These are phyloP conservation scores for Gambusia affinis DNA, from an alignment of 2,113 vertebrate species.

Conservation along the genomic window DNA sequence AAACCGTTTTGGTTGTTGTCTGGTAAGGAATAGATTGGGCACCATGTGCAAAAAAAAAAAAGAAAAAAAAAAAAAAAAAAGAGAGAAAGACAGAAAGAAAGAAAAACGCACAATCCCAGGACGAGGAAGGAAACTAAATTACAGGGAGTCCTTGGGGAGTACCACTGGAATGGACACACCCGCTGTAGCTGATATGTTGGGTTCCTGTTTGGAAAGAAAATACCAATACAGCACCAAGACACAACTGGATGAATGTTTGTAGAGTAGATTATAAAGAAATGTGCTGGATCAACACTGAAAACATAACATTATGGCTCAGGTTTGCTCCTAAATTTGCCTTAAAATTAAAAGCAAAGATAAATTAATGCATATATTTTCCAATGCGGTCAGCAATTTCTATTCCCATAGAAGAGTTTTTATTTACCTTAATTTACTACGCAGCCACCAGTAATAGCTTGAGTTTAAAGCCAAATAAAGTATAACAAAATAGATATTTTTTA, in stretches of 20 bases:
- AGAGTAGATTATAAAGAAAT: background rate
- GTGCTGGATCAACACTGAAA: background rate
- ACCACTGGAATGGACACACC: constrained; percentile 72
- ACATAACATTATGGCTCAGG: background rate
- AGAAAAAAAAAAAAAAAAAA: constrained; percentile 5
- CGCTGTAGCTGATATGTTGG: constrained; percentile 55
- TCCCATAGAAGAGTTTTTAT: constrained; percentile 43
- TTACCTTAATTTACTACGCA: background rate
- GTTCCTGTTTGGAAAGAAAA: constrained; percentile 35
- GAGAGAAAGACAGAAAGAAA: background rate
- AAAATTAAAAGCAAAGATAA: background rate
- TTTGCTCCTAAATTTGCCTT: background rate
- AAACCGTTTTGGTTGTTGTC: background rate
- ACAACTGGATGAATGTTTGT: background rate
- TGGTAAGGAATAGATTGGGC: background rate
- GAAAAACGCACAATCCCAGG: constrained; percentile 5
- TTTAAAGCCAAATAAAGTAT: background rate
- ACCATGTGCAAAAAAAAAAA: constrained; percentile 5
- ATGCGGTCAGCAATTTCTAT: background rate
- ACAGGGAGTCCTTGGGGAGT: constrained; percentile 69
- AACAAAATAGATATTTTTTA: too few species aligned
- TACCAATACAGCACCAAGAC: background rate
- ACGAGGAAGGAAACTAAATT: constrained; percentile 67
- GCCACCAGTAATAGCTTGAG: background rate
- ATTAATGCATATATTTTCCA: background rate